phyloP scores from a whole-genome alignment of 2,797 vertebrate species.

The Apogon hyalosoma region DNA sequence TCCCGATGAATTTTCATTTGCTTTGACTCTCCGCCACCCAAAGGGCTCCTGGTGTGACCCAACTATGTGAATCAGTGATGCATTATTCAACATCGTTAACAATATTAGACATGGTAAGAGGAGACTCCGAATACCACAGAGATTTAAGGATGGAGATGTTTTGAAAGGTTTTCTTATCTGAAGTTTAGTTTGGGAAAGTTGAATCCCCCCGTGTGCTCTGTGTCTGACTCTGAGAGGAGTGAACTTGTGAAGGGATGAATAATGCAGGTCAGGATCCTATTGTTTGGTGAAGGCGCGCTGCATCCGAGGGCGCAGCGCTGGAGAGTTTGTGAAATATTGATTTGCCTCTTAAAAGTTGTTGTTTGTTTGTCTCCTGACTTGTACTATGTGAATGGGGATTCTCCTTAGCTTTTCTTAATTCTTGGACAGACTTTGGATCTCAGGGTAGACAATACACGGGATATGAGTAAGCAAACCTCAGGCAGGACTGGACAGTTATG shows the following conservation, averaged over 20 bases:
- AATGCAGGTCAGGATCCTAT: conserved; percentile 77
- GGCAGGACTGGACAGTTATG: background rate
- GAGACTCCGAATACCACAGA: conserved; percentile 35
- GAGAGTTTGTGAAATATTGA: conserved; percentile 79
- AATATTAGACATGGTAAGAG: conserved; percentile 41
- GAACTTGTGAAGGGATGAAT: conserved; percentile 75
- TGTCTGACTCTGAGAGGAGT: conserved; percentile 47
- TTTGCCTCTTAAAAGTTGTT: conserved; percentile 74
- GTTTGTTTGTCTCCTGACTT: conserved; percentile 46
- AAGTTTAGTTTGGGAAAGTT: conserved; percentile 68
- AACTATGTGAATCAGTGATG: conserved; percentile 32
- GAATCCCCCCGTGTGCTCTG: conserved; percentile 46
- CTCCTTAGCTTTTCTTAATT: conserved; percentile 3
- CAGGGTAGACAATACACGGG: background rate
- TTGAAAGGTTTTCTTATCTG: conserved; percentile 55
- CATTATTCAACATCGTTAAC: conserved; percentile 64
- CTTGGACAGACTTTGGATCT: conserved; percentile 1
- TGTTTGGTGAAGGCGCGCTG: conserved; percentile 66
- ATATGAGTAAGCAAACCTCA: background rate
- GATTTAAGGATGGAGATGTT: conserved; percentile 31
- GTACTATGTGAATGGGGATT: conserved; percentile 23
- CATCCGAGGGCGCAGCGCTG: conserved; percentile 32
- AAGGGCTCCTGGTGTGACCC: background rate
- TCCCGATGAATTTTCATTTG: conserved; percentile 8
- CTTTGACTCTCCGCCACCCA: conserved; percentile 12